These are phyloP conservation scores for Lagria hirta DNA, from an alignment of 2,888 invertebrate genomes.

Conservation along the genomic window DNA sequence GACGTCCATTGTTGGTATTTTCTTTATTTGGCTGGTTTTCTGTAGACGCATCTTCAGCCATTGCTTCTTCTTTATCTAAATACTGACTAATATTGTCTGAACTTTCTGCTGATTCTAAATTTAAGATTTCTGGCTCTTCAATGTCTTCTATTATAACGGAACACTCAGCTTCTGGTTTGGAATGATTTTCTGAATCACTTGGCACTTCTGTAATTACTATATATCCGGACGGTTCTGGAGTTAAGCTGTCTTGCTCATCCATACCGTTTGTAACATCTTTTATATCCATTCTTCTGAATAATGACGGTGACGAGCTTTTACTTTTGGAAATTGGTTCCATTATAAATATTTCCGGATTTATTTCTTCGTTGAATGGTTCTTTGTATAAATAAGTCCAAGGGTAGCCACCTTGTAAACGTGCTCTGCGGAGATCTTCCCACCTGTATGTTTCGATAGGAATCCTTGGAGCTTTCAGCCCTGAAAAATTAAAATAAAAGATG, in stretches of 20 bases:
- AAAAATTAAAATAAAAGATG: slow-evolving; percentile 31
- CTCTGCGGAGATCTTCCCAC: slow-evolving; percentile 77
- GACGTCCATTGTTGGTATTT: slow-evolving; percentile 18
- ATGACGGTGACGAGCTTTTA: slow-evolving; percentile 39
- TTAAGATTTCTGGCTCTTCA: slow-evolving; percentile 12
- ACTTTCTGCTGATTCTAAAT: slow-evolving; percentile 48
- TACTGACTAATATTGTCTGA: slow-evolving; percentile 53
- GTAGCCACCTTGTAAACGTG: slow-evolving; percentile 71
- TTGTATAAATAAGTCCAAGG: slow-evolving; percentile 81
- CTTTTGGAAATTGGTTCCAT: slow-evolving; percentile 45
- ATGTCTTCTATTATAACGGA: slow-evolving; percentile 26
- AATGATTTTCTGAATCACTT: slow-evolving; percentile 23
- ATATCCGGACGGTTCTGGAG: slow-evolving; percentile 20
- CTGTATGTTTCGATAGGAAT: slow-evolving; percentile 76
- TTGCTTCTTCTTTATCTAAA: slow-evolving; percentile 48
- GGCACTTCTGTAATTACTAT: slow-evolving; percentile 25
- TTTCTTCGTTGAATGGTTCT: slow-evolving; percentile 54
- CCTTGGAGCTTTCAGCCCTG: slow-evolving; percentile 58
- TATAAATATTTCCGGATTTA: slow-evolving; percentile 50
- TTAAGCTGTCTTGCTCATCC: slow-evolving; percentile 13
- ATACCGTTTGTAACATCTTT: slow-evolving; percentile 29
- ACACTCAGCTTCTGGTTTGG: slow-evolving; percentile 15
- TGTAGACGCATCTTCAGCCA: slow-evolving; percentile 10
- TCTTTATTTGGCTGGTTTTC: slow-evolving; percentile 14
- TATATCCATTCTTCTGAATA: slow-evolving; percentile 30